These are phyloP conservation scores for Melangyna quadrimaculata DNA, from an alignment of 2,888 invertebrate genomes.

Conservation along the genomic window DNA sequence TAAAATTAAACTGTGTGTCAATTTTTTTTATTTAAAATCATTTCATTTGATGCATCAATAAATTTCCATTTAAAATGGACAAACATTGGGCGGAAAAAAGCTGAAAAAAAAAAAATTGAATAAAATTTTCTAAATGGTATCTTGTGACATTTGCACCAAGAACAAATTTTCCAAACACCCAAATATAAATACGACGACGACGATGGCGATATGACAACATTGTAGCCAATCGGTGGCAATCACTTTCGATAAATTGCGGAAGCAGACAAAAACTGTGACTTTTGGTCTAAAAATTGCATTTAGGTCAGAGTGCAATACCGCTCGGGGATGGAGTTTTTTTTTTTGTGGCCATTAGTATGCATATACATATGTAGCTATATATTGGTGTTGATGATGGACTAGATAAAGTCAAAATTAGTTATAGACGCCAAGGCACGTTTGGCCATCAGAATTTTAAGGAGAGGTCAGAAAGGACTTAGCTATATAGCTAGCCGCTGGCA, in stretches of 20 bases:
- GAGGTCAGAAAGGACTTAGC: neutral
- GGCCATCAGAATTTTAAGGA: neutral
- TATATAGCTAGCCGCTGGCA: neutral
- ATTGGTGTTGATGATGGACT: conserved; percentile 29
- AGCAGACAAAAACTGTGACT: conserved; percentile 34
- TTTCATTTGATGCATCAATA: conserved; percentile 12
- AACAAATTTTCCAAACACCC: neutral
- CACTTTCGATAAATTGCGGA: conserved; percentile 53
- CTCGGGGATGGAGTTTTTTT: neutral
- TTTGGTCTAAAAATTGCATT: conserved; percentile 35
- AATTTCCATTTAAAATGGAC: conserved; percentile 4
- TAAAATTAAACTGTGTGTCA: neutral
- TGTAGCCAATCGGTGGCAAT: conserved; percentile 18
- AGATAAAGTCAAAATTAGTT: conserved; percentile 9
- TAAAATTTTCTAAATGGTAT: conserved; percentile 36
- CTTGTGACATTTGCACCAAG: neutral
- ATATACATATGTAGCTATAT: no score
- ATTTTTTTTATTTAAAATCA: neutral
- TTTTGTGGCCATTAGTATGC: neutral
- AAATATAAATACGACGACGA: neutral
- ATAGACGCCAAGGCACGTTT: conserved; percentile 20
- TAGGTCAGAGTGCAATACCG: conserved; percentile 29
- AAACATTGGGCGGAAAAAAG: neutral
- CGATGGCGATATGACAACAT: conserved; percentile 14
- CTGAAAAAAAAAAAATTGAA: conserved; percentile 4